Base-by-base conservation (phyloP, 2,888 invertebrate species). In the Drosophila antonietae region DNA sequence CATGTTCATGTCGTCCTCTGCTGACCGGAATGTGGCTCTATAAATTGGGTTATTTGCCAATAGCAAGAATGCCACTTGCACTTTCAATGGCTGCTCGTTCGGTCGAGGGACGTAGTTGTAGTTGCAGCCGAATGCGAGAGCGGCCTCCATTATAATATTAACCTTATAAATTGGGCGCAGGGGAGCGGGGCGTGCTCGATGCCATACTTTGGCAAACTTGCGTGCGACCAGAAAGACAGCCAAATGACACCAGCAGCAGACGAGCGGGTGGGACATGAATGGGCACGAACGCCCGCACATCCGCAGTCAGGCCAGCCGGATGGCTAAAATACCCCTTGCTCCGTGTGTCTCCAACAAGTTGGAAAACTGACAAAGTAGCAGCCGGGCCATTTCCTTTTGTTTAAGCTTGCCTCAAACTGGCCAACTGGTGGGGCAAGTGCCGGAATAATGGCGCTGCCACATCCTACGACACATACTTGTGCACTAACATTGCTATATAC, bases 141-240 rank as follows among this genome's bases (percentile, higher is more conserved):
- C 23, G 53, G 37, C 61, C 58, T 18, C 64, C 63, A 80, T 90
- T 87, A 89, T 83, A 74, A 79, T 88, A 84, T 89, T 88, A 86
- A 84, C 88, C 89, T 79, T 89, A 88, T 85, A 85, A 90, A 89
- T 89, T 90, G 90, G 83, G 71, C 58, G 62, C 71, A 69, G 31
- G 5, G 28, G 79, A 61, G 68, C 12, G 37, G 14, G 52, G 23
- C 23, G 52, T 37, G 71, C 69, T 72, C 68, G 78, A 66, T 89
- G 83, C 80, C 78, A 89, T 78, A 89, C 77, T 87, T 89, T 89
- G 80, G 85, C 86, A 89, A 90, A 90, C 90, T 90, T 87, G 90
- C 85, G 88, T 88, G 82, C 85, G 71, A 84, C 86, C 89, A 72
- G 59, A 90, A 73, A 70, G 88, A 78, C 78, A 88, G 70, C 64